Base-by-base conservation (phyloP, 1,140 invertebrate genomes). In the Cydia fagiglandana region DNA sequence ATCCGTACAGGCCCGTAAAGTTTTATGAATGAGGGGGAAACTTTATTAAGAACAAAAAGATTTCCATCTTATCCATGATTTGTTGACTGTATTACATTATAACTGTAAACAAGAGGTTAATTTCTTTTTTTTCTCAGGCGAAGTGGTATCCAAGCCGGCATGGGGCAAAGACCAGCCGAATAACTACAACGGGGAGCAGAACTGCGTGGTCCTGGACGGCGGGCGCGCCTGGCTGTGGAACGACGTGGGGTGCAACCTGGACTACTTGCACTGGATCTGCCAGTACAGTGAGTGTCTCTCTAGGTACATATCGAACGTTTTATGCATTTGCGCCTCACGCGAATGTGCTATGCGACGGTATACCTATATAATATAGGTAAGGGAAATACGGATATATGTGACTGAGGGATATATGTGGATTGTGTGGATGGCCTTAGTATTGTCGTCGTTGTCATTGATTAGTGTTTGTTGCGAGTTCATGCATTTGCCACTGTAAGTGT, bases 131-230 rank as follows among this genome's bases (percentile, higher is more conserved):
- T 80, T 79, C 84, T 17, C 81, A 97, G 97, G 96, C 28, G 95
- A 96, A 80, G 93, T 96, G 45, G 96, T 98, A 1, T 94, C 94
- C 12, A 96, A 95, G 79, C 97, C 97, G 6, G 94, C 96, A 0
- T 98, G 98, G 98, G 97, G 97, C 47, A 97, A 97, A 86, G 97
- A 98, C 83, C 98, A 99, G 84, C 98, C 98, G 0, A 98, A 98
- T 86, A 99, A 98, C 85, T 98, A 98, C 91, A 98, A 98, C 84
- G 97, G 97, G 0, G 97, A 98, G 84, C 98, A 99, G 89, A 98
- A 98, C 89, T 98, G 97, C 89, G 97, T 97, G 4, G 97, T 98
- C 7, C 92, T 98, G 75, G 98, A 99, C 84, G 97, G 97, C 3
- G 97, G 96, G 0, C 94, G 97, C 74, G 95, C 95, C 61, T 98